Conservation (phyloP, 2,113 vertebrate species). For the Dissostichus mawsoni region DNA sequence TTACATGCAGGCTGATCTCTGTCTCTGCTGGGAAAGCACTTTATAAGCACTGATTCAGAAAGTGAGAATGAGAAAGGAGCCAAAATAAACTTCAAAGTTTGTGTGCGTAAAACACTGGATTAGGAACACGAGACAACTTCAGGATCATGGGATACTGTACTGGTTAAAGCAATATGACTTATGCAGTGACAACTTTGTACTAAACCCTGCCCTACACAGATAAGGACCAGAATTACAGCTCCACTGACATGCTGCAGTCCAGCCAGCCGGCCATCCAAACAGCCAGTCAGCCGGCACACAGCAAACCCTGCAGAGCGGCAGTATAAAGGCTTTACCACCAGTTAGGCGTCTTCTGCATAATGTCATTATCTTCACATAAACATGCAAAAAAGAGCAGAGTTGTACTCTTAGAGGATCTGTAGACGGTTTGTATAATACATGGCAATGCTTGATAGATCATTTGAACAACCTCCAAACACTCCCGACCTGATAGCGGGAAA, state of each 20-base stretch:
- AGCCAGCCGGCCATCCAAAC: constrained; percentile 23
- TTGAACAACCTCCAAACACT: no score
- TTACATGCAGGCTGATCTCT: neutral
- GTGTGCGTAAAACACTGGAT: constrained; percentile 20
- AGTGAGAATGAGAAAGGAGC: constrained; percentile 12
- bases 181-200: constrained; percentile 18
- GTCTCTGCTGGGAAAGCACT: constrained; percentile 12
- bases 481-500: no score
- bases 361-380: constrained; percentile 24
- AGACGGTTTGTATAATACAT: no score
- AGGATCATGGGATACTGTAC: constrained; percentile 44
- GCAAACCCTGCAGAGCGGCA: constrained; percentile 41
- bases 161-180: constrained; percentile 48
- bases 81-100: constrained; percentile 27
- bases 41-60: constrained; percentile 2
- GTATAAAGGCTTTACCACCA: constrained; percentile 22
- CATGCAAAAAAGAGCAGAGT: constrained; percentile 9
- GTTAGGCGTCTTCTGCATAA: constrained; percentile 31
- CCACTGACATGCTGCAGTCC: constrained; percentile 41
- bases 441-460: no score
- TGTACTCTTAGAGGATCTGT: no score
- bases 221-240: constrained; percentile 55
- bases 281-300: constrained; percentile 41
- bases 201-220: constrained; percentile 51
- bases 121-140: constrained; percentile 28